These are phyloP conservation scores for Rhimphoctona megacephalus DNA, from an alignment of 2,888 invertebrate species.

Conservation along the genomic window DNA sequence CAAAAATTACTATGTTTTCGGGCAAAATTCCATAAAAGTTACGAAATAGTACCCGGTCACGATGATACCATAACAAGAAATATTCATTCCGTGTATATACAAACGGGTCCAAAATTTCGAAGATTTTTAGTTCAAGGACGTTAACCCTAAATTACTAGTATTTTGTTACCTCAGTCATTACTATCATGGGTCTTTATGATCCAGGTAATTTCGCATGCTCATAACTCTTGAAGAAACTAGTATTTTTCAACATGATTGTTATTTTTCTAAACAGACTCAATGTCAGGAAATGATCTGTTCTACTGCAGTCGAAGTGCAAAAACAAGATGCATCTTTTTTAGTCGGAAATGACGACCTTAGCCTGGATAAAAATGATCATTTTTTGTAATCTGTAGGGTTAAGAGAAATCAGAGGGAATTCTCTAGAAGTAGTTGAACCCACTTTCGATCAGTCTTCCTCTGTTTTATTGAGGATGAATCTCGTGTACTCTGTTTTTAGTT, in stretches of 20 bases:
- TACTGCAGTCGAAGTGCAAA: neutral
- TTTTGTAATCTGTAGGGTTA: neutral
- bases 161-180: neutral
- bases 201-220: too few relatives aligned
- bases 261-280: too few relatives aligned
- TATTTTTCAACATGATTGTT: too few relatives aligned
- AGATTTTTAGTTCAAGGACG: too few relatives aligned
- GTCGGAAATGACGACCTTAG: neutral
- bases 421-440: neutral
- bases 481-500: conserved; percentile 28
- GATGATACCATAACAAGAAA: too few relatives aligned
- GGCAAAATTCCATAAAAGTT: too few relatives aligned
- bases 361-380: neutral
- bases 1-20: too few relatives aligned
- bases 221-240: too few relatives aligned
- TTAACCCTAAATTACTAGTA: too few relatives aligned
- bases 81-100: too few relatives aligned
- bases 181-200: neutral
- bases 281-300: neutral
- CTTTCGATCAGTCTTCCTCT: neutral
- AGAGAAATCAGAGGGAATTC: neutral
- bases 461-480: conserved; percentile 25
- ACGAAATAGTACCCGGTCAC: too few relatives aligned
- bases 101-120: too few relatives aligned
- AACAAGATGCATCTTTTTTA: neutral